phyloP scores from a whole-genome alignment of 2,113 vertebrate species.

The Oreotrochilus melanogaster region DNA sequence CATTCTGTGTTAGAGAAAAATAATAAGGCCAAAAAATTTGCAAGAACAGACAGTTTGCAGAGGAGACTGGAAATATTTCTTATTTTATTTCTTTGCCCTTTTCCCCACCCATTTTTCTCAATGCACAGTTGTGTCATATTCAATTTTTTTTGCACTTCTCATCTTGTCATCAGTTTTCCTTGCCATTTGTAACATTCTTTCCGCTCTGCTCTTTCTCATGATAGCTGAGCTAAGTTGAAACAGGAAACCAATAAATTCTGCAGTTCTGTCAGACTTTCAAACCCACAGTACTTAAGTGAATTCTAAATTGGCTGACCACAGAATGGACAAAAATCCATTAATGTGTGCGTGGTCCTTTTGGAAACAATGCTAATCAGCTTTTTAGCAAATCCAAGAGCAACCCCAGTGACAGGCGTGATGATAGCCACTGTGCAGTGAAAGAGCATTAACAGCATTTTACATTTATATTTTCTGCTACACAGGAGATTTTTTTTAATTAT shows the following conservation, averaged over 20 bases:
- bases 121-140: background rate
- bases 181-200: background rate
- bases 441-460: slow-evolving; percentile 2
- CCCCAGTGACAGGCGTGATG: background rate
- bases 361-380: background rate
- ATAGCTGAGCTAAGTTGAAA: background rate
- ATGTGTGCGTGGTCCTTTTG: background rate
- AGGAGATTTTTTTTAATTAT: background rate
- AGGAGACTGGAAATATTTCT: background rate
- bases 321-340: background rate
- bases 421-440: background rate
- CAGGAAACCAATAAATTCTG: background rate
- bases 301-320: slow-evolving; percentile 1
- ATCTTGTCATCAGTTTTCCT: background rate
- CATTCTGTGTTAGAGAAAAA: background rate
- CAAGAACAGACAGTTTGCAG: background rate
- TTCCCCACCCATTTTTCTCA: background rate
- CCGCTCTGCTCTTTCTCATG: background rate
- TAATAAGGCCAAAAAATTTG: background rate
- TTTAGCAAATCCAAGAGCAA: background rate
- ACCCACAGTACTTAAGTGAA: background rate
- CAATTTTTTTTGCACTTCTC: background rate
- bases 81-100: background rate
- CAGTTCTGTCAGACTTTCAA: background rate
- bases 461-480: slow-evolving; percentile 33